Base-by-base conservation (phyloP, 2,113 vertebrate genomes). In the Brachypodius melanocephalos region DNA sequence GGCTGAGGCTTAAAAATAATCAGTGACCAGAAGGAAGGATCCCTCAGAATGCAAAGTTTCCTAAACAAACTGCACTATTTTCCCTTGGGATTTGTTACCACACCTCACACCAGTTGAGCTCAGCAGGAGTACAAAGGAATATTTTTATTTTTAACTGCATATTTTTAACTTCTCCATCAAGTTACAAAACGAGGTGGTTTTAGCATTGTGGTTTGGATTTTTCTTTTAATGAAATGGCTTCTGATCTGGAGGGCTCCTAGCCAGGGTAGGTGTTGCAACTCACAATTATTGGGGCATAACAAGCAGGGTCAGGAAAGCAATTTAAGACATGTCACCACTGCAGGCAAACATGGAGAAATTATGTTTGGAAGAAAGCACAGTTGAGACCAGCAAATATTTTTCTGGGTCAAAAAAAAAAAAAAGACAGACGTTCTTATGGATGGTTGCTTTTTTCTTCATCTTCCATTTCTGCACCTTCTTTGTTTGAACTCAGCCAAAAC, bases 331-430 rank as follows among this genome's bases (percentile, higher is more conserved):
- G 66, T 62, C 78, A 80, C 83, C 75, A 83, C 66, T 86, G 85
- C 65, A 80, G 45, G 65, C 55, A 93, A 91, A 77, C 48, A 15
- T 32, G 51, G 79, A 79, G 63, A 80, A 91, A 90, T 80, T 82
- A 9, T 9, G 1, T 62, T 88, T 95, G 72, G 79, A 88, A 67
- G n/a, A 67, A 93, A 88, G 79, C 66, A 88, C 77, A 66, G 51
- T 43, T 77, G 82, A 91, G 75, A 88, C 89, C 63, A 85, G 88
- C 75, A 93, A 80, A 48, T 94, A 55, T 61, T 93, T 91, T 77
- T 77, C 59, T 73, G 59, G 85, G 48, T 91, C 79, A 93, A 38
- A 92, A 94, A 79, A 38, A 92, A 94, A 79, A 61, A 84, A 94
- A 92, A 91, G 54, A 52, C 54, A 85, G 24, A 65, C 48, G 20